A percentile compares a stretch with the other conserved stretches of the same genome.
Conservation (phyloP, 2,888 invertebrate genomes). For the Erebia palarica region DNA sequence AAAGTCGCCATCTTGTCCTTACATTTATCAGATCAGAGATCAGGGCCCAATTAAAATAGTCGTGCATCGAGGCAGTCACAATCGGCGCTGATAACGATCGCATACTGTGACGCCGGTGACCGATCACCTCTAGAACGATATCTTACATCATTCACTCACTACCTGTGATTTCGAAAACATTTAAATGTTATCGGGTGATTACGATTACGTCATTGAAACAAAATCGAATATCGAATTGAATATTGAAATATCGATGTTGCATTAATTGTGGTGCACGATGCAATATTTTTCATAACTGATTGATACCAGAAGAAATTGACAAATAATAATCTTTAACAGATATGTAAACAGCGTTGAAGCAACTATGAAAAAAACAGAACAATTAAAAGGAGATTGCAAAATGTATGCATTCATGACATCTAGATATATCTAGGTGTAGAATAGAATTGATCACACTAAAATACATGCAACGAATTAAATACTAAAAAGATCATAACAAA, state of each 20-base stretch:
- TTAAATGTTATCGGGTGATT: conserved; percentile 29
- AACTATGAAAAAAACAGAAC: neutral
- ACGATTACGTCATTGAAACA: conserved; percentile 5
- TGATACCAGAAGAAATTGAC: no score
- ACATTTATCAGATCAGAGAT: conserved; percentile 70
- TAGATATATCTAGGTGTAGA: neutral
- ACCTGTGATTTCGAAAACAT: conserved; percentile 41
- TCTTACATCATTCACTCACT: conserved; percentile 44
- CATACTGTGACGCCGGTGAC: conserved; percentile 69
- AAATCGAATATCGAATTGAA: neutral
- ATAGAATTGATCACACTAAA: neutral
- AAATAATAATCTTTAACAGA: no score
- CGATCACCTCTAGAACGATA: conserved; percentile 66
- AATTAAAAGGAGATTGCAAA: no score
- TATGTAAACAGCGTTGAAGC: neutral
- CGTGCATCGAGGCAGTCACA: conserved; percentile 79
- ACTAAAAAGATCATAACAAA: neutral
- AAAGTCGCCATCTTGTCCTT: conserved; percentile 70
- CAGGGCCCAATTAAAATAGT: conserved; percentile 80
- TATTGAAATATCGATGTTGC: neutral
- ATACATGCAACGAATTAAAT: neutral
- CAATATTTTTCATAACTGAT: no score
- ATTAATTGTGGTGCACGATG: neutral
- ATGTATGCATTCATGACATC: no score
- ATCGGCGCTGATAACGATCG: conserved; percentile 71